phyloP scores from a whole-genome alignment of 1,140 invertebrate species.

The Bathynomus jamesi region DNA sequence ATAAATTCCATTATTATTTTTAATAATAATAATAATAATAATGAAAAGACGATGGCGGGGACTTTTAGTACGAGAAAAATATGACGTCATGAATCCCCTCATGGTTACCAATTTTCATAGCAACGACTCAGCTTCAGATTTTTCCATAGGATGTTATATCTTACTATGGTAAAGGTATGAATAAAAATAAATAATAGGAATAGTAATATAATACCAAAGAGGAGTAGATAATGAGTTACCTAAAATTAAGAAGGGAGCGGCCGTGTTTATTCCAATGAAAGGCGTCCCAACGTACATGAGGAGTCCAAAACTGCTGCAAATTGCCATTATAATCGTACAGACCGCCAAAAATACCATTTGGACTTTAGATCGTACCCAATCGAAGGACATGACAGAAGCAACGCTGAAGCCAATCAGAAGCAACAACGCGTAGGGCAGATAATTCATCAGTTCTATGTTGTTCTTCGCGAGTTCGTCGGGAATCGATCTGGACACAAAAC shows the following conservation, averaged over 20 bases:
- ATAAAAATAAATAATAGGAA: no score
- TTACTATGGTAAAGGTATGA: no score
- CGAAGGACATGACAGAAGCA: constrained; percentile 63
- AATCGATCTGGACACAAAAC: neutral
- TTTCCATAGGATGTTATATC: no score
- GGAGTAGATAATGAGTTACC: no score
- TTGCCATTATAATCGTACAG: constrained; percentile 79
- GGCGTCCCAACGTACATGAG: constrained; percentile 81
- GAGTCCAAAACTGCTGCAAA: constrained; percentile 77
- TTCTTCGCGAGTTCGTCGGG: neutral
- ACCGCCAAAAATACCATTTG: constrained; percentile 87
- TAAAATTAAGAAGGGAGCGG: constrained; percentile 50
- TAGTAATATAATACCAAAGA: no score
- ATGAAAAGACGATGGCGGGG: no score
- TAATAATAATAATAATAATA: no score
- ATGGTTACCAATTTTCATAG: no score
- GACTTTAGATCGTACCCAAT: constrained; percentile 81
- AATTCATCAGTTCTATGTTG: neutral
- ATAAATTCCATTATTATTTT: no score
- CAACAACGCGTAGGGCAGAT: neutral
- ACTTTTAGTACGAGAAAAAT: no score
- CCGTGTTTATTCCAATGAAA: constrained; percentile 75
- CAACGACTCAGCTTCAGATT: no score
- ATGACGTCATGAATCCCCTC: no score
- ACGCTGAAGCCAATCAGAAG: constrained; percentile 52